phyloP scores from a whole-genome alignment of 2,797 vertebrate genomes.

The Buceros bicornis region DNA sequence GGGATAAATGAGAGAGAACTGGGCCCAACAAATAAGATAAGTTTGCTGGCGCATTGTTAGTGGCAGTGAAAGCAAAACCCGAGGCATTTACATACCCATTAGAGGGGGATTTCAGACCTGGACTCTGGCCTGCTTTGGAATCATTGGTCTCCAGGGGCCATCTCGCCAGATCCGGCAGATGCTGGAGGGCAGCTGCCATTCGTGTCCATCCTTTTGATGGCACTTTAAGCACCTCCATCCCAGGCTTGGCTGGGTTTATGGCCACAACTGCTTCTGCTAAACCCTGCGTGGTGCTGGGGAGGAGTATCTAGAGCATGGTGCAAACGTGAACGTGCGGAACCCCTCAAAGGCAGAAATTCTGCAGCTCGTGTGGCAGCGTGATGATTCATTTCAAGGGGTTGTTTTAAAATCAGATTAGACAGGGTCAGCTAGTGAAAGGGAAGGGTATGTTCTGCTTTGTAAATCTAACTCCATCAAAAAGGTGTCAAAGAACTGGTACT shows the following conservation, averaged over 20 bases:
- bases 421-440: background rate
- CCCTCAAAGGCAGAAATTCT: background rate
- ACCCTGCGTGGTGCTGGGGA: background rate
- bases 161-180: background rate
- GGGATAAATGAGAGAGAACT: background rate
- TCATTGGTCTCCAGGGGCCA: background rate
- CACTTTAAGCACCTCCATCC: background rate
- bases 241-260: background rate
- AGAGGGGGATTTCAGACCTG: background rate
- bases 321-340: background rate
- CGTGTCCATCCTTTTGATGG: background rate
- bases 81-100: background rate
- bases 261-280: background rate
- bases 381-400: slow-evolving; percentile 19
- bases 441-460: slow-evolving; percentile 65
- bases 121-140: background rate
- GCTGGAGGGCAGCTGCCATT: background rate
- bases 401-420: slow-evolving; percentile 30
- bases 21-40: background rate
- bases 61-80: background rate
- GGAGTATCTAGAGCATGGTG: fast-evolving
- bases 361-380: background rate
- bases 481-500: slow-evolving; percentile 59
- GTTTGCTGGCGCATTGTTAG: background rate
- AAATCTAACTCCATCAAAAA: slow-evolving; percentile 33